A percentile compares a stretch with the other conserved stretches of the same genome.
phyloP scores from a whole-genome alignment of 2,888 invertebrate species.

The Eurytoma californica region DNA sequence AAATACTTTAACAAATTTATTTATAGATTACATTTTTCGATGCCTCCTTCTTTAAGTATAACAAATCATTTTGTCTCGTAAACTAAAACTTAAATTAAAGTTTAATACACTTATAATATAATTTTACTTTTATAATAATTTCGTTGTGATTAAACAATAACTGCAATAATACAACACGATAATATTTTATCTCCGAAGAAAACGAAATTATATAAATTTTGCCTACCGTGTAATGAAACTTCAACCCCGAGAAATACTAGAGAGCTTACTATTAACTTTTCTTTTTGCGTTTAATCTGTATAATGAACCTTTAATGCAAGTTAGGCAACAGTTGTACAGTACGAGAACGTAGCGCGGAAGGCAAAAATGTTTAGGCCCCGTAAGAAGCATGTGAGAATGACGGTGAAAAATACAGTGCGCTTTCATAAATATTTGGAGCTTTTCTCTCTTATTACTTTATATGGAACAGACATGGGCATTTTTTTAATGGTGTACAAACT shows the following conservation, averaged over 20 bases:
- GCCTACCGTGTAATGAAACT: constrained; percentile 8
- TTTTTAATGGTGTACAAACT: background rate
- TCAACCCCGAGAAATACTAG: constrained; percentile 11
- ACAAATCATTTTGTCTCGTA: background rate
- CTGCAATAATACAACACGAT: no score
- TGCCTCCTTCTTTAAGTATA: background rate
- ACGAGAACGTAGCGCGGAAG: constrained; percentile 20
- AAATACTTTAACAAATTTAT: background rate
- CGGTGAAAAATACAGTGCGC: constrained; percentile 16
- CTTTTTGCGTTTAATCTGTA: background rate
- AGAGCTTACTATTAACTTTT: constrained; percentile 22
- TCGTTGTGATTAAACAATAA: no score
- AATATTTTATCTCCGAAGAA: background rate
- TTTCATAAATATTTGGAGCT: constrained; percentile 8
- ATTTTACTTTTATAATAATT: background rate
- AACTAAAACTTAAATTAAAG: background rate
- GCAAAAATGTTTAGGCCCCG: constrained; percentile 48
- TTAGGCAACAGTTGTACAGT: constrained; percentile 39
- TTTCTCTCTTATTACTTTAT: constrained; percentile 21
- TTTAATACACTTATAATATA: background rate
- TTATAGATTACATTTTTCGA: constrained; percentile 3
- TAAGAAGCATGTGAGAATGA: constrained; percentile 18
- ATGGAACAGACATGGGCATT: constrained; percentile 49
- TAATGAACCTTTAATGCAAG: constrained; percentile 32
- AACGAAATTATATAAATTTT: background rate